phyloP scores from a whole-genome alignment of 2,888 invertebrate genomes.

The Drosophila nr. perissopoda region DNA sequence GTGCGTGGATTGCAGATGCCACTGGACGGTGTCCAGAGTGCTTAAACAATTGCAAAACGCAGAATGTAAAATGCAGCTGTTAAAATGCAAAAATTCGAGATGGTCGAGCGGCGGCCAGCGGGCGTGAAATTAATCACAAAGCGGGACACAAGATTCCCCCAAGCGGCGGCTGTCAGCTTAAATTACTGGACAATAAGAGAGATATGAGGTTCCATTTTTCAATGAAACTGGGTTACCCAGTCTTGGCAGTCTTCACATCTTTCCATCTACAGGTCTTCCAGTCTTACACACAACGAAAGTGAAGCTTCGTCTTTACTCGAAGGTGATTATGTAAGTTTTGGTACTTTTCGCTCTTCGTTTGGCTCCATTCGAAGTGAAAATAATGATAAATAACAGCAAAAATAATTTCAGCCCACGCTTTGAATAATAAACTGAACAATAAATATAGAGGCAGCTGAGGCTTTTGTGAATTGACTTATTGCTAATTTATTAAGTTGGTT shows the following conservation, averaged over 20 bases:
- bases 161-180: constrained; percentile 54
- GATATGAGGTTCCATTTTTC: constrained; percentile 64
- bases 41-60: constrained; percentile 53
- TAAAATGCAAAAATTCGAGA: constrained; percentile 45
- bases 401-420: constrained; percentile 70
- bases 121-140: constrained; percentile 75
- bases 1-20: constrained; percentile 67
- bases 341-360: constrained; percentile 41
- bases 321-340: constrained; percentile 61
- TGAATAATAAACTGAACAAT: constrained; percentile 46
- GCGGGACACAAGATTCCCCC: constrained; percentile 25
- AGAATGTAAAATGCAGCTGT: constrained; percentile 48
- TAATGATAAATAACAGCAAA: constrained; percentile 41
- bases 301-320: constrained; percentile 54
- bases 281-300: constrained; percentile 54
- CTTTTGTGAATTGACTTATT: constrained; percentile 71
- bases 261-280: constrained; percentile 5
- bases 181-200: constrained; percentile 60
- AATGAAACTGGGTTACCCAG: constrained; percentile 77
- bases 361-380: constrained; percentile 31
- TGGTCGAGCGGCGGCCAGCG: constrained; percentile 55
- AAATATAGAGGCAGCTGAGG: constrained; percentile 47
- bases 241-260: constrained; percentile 26
- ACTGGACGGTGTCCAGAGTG: constrained; percentile 48
- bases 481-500: constrained; percentile 71